Percentiles rank a stretch among this genome's conserved stretches.
These are phyloP conservation scores for Panopea generosa DNA, from an alignment of 2,888 invertebrate species.

Conservation along the genomic window DNA sequence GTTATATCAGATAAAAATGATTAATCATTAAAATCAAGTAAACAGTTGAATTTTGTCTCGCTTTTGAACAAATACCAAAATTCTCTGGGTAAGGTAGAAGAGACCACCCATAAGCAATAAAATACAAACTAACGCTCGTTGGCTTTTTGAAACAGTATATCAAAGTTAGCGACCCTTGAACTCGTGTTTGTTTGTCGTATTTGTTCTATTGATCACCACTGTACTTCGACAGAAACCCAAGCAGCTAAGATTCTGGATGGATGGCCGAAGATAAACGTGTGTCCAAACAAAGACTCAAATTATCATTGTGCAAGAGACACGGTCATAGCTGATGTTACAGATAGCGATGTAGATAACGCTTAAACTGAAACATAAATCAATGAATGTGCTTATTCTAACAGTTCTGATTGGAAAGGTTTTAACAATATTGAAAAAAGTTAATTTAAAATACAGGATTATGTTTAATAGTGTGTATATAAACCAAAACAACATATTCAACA, in stretches of 20 bases:
- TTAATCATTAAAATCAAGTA: slow-evolving; percentile 37
- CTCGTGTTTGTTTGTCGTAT: not conserved
- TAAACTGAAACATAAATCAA: no score
- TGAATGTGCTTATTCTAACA: no score
- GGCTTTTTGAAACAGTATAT: slow-evolving; percentile 11
- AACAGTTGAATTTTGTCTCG: slow-evolving; percentile 39
- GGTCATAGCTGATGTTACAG: not conserved
- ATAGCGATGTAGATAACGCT: not conserved
- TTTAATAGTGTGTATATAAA: no score
- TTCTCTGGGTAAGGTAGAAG: not conserved
- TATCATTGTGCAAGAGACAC: not conserved
- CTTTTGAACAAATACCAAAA: slow-evolving; percentile 14
- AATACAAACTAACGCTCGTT: not conserved
- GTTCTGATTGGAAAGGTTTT: no score
- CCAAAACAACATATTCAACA: no score
- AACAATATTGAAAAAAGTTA: no score
- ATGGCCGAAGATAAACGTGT: not conserved
- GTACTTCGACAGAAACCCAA: not conserved
- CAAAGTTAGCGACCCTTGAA: slow-evolving; percentile 8
- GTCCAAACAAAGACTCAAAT: not conserved
- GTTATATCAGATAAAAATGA: slow-evolving; percentile 46
- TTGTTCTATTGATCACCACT: not conserved
- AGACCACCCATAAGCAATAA: slow-evolving; percentile 40
- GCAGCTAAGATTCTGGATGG: not conserved
- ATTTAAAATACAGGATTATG: no score